A percentile compares a stretch with the other conserved stretches of the same genome.
These are phyloP conservation scores for Falco naumanni DNA, from an alignment of 2,797 vertebrate genomes.

Conservation along the genomic window DNA sequence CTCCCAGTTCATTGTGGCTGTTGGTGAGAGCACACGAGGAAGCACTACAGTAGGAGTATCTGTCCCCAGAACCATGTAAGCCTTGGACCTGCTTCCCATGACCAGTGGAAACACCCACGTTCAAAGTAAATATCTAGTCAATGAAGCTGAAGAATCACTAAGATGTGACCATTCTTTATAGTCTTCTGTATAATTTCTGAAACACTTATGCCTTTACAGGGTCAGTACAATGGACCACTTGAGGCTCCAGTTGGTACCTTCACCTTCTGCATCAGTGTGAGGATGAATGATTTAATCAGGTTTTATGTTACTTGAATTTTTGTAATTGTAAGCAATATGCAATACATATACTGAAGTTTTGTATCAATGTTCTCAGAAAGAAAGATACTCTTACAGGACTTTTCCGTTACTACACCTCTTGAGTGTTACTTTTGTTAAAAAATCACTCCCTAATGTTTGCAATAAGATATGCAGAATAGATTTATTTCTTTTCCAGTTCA, in stretches of 20 bases:
- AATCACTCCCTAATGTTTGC: neutral
- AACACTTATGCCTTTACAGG: neutral
- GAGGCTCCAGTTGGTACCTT: neutral
- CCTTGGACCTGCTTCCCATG: neutral
- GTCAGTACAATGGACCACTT: neutral
- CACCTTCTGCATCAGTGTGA: neutral
- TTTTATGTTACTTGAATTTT: neutral
- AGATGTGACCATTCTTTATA: neutral
- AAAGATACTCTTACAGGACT: neutral
- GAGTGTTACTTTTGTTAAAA: neutral
- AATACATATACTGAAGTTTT: neutral
- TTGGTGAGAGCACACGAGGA: rapidly evolving
- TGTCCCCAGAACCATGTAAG: neutral
- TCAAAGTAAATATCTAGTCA: neutral
- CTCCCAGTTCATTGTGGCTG: neutral
- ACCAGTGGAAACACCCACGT: neutral
- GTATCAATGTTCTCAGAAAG: neutral
- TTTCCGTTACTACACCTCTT: neutral
- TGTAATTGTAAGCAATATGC: neutral
- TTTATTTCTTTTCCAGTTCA: neutral
- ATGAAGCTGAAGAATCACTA: neutral
- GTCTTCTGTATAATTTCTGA: neutral
- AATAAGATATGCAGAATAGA: neutral
- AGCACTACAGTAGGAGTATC: neutral
- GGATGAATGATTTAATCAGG: neutral